phyloP scores from a whole-genome alignment of 2,797 vertebrate genomes.

The Darevskia nairensis region DNA sequence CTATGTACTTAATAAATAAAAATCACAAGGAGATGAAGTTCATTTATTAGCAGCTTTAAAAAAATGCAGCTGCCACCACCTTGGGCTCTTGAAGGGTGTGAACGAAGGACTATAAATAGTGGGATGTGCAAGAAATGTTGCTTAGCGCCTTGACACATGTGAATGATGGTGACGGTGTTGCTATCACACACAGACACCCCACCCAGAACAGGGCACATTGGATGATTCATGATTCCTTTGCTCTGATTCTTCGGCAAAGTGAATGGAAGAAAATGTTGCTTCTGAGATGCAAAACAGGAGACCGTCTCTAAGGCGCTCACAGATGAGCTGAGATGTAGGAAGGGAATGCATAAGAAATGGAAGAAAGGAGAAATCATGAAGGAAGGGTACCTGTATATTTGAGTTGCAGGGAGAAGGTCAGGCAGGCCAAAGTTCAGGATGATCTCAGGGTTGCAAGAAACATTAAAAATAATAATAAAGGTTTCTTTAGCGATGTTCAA shows the following conservation, averaged over 20 bases:
- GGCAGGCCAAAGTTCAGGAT: too few relatives aligned
- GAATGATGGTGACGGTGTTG: not conserved
- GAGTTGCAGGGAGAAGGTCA: too few relatives aligned
- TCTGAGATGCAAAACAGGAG: not conserved
- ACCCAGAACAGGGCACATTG: not conserved
- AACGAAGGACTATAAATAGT: conserved; percentile 29
- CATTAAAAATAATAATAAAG: too few relatives aligned
- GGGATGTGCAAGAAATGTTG: conserved; percentile 4
- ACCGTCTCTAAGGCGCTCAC: not conserved
- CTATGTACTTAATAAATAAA: not conserved
- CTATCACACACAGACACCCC: not conserved
- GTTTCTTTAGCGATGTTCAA: too few relatives aligned
- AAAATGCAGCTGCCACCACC: not conserved
- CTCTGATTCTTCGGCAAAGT: not conserved
- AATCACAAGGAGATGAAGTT: not conserved
- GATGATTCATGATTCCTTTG: not conserved
- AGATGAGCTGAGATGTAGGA: too few relatives aligned
- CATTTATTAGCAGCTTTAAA: conserved; percentile 10
- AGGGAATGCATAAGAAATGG: too few relatives aligned
- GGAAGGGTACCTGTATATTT: too few relatives aligned
- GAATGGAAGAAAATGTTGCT: not conserved
- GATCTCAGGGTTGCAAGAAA: too few relatives aligned
- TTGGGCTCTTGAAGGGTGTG: conserved; percentile 8
- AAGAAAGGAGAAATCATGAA: too few relatives aligned
- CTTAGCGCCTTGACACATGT: conserved; percentile 19